Conservation (phyloP, 2,113 vertebrate species). For the Triplophysa siluroides region DNA sequence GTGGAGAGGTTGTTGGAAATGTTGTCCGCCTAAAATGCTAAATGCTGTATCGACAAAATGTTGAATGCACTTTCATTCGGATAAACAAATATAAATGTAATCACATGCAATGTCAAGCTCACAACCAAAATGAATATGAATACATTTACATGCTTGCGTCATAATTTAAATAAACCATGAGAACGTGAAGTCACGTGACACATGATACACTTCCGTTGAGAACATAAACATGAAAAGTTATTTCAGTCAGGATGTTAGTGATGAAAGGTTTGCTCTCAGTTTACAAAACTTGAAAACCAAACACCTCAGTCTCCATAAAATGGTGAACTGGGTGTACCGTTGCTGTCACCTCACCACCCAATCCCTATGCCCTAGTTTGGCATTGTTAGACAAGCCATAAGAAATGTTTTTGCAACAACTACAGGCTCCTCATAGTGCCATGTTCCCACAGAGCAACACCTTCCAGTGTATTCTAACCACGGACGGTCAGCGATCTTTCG, state of each 20-base stretch:
- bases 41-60: no score
- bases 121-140: no score
- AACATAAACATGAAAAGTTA: background rate
- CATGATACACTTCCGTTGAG: background rate
- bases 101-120: no score
- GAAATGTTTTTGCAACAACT: background rate
- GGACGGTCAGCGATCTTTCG: slow-evolving; percentile 75
- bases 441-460: slow-evolving; percentile 73
- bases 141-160: no score
- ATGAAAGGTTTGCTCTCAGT: background rate
- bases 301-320: background rate
- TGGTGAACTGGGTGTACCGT: background rate
- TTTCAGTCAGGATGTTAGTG: background rate
- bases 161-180: background rate
- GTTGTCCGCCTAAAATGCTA: no score
- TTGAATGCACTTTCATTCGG: no score
- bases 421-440: background rate
- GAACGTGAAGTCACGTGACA: background rate
- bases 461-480: slow-evolving; percentile 80
- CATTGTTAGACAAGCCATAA: background rate
- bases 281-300: slow-evolving; percentile 1
- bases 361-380: background rate
- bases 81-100: no score
- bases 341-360: background rate
- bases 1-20: no score